Conservation (phyloP, 2,797 vertebrate species). For the Tragelaphus oryx region DNA sequence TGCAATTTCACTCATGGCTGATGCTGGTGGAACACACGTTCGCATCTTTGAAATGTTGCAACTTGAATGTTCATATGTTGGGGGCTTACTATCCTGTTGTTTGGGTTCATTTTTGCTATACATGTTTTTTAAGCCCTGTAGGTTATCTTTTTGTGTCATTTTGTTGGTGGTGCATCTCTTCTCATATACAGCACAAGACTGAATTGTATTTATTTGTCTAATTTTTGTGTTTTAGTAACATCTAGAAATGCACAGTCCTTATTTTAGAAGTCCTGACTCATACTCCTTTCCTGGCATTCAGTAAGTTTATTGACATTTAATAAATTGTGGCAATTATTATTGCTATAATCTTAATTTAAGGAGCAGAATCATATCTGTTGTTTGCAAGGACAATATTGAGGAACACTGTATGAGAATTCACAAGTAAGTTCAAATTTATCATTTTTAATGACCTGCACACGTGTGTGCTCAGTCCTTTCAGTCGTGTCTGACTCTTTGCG, state of each 20-base stretch:
- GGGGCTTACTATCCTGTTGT: background rate
- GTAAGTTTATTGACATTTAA: background rate
- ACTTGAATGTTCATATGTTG: background rate
- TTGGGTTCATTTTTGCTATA: background rate
- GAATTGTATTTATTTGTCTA: background rate
- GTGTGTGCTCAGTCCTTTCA: fast-evolving
- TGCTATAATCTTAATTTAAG: background rate
- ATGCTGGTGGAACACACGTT: background rate
- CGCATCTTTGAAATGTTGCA: background rate
- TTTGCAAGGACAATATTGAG: background rate
- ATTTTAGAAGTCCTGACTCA: background rate
- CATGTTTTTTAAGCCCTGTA: background rate
- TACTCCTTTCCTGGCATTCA: background rate
- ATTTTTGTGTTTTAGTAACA: background rate
- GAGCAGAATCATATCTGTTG: background rate
- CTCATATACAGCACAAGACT: background rate
- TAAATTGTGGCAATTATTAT: background rate
- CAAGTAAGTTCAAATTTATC: background rate
- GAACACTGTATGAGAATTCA: background rate
- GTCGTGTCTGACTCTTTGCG: background rate
- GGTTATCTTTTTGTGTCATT: background rate
- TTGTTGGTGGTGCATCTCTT: background rate
- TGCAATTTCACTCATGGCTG: background rate
- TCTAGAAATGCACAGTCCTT: background rate
- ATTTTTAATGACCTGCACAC: background rate